These are phyloP conservation scores for Mamestra configurata DNA, from an alignment of 1,140 invertebrate genomes.

Conservation along the genomic window DNA sequence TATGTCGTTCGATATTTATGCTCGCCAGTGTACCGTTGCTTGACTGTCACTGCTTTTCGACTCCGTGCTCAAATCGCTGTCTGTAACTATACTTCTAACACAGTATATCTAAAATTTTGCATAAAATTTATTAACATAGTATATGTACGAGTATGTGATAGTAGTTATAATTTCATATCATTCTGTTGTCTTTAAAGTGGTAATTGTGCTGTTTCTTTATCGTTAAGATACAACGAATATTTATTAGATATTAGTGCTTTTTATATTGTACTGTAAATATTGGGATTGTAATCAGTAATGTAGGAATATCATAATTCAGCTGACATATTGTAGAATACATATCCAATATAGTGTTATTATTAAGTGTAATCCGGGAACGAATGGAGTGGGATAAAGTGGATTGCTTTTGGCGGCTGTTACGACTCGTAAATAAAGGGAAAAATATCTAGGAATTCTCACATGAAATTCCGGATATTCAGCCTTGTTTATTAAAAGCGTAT, in stretches of 20 bases:
- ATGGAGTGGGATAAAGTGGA: not conserved
- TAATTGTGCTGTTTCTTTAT: conserved; percentile 53
- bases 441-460: not conserved
- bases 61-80: conserved; percentile 47
- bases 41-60: conserved; percentile 57
- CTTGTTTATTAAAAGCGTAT: not conserved
- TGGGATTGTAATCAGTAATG: conserved; percentile 8
- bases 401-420: not conserved
- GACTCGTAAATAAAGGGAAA: not conserved
- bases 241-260: conserved; percentile 52
- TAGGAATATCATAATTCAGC: conserved; percentile 40
- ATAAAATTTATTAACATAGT: conserved; percentile 15
- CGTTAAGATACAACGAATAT: conserved; percentile 67
- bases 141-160: conserved; percentile 43
- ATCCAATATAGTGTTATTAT: conserved; percentile 10
- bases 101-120: conserved; percentile 16
- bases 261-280: conserved; percentile 39
- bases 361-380: not conserved
- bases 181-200: not conserved
- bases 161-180: conserved; percentile 20
- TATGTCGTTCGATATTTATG: conserved; percentile 28
- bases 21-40: conserved; percentile 53
- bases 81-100: conserved; percentile 11
- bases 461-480: not conserved
- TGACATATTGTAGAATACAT: conserved; percentile 38